Base-by-base conservation (phyloP, 2,113 vertebrate species). In the Semnopithecus entellus region DNA sequence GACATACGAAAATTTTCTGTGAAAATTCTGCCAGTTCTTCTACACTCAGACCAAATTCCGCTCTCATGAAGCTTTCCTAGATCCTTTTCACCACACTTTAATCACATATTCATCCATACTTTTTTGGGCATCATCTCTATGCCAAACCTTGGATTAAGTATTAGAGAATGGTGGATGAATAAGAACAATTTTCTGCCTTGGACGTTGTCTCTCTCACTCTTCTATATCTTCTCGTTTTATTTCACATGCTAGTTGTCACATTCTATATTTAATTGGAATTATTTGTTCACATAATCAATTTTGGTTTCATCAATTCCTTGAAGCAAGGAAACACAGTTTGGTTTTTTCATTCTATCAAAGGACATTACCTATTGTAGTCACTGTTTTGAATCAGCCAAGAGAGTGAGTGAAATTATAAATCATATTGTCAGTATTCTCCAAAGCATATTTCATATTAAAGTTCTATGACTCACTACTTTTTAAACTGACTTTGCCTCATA, bases 401-500 rank as follows among this genome's bases (percentile, higher is more conserved):
- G n/a, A 90, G 18, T 55, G 6, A 82, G 38, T 90, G 76, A 78
- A 91, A 87, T 16, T 57, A 20, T 59, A 82, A 61, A 18, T 68
- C 55, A 30, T 81, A 89, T 55, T 64, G 50, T 64, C 78, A 55
- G n/a, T 73, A 88, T 84, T 78, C 78, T 73, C 25, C 45, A 88
- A 89, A 80, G 18, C 1, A 35, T 52, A 80, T 35, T 17, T 73
- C 57, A 38, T 78, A n/a, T 50, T 43, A 79, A 70, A 86, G 32
- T 85, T 92, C 79, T 75, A 3, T 88, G 52, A 93, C 45, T 89
- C 79, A 66, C 50, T 86, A 55, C 52, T 92, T 85, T 89, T 68
- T 35, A 59, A 75, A 86, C 8, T 50, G 52, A 85, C 45, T 73
- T 96, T 75, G 14, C 30, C 93, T 86, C 55, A 75, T 35, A 75